Percentiles rank a stretch among this genome's conserved stretches.
phyloP scores from a whole-genome alignment of 2,888 invertebrate species.

The Drosophila formosana region DNA sequence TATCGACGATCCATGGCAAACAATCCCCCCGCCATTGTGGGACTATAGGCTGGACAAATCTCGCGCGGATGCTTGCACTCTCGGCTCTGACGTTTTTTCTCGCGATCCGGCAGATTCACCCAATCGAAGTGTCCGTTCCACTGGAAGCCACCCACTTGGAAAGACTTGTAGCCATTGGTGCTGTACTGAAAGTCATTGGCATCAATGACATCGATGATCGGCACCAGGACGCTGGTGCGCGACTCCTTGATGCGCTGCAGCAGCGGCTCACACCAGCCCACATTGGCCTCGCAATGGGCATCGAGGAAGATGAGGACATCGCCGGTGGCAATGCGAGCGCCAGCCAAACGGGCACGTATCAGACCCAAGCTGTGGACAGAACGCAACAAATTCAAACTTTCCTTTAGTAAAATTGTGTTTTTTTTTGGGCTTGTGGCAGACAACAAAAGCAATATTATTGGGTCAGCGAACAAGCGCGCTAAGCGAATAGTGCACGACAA shows the following conservation, averaged over 20 bases:
- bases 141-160: constrained; percentile 85
- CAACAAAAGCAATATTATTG: constrained; percentile 62
- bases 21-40: constrained; percentile 99
- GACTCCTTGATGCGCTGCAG: constrained; percentile 93
- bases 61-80: constrained; percentile 81
- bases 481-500: constrained; percentile 53
- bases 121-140: constrained; percentile 98
- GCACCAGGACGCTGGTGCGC: constrained; percentile 93
- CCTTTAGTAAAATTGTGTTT: constrained; percentile 60
- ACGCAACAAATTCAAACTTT: constrained; percentile 56
- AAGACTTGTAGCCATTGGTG: constrained; percentile 85
- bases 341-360: constrained; percentile 95
- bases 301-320: constrained; percentile 95
- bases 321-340: constrained; percentile 92
- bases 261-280: constrained; percentile 95
- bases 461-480: constrained; percentile 62
- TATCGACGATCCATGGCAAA: constrained; percentile 97
- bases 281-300: constrained; percentile 95
- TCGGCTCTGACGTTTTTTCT: constrained; percentile 80
- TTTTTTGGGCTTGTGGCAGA: constrained; percentile 17
- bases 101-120: constrained; percentile 87
- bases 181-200: constrained; percentile 86
- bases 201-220: constrained; percentile 97
- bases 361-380: constrained; percentile 89
- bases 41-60: constrained; percentile 88